Evolutionary conservation across 2,113 vertebrate species (phyloP), one percentile per base, ranked within the genome.

Genomic region (Sminthopsis crassicaudata): DNA sequence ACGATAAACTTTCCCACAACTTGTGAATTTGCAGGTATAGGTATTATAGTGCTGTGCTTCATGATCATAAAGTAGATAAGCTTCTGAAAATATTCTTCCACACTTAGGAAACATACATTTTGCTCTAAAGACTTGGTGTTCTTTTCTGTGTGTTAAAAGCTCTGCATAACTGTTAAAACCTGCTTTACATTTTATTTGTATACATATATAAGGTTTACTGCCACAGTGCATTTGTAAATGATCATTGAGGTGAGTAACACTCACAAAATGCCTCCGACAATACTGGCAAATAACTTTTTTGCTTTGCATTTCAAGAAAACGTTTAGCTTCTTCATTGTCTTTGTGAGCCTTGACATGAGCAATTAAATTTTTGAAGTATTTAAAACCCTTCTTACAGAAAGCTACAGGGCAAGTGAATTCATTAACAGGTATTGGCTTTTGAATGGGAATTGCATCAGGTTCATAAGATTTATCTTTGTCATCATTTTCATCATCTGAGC

Each of bases 1-100:
- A 95, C 99, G 99, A 93, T 99, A 99, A 5, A 99, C 98, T 94
- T 99, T 99, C 27, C 99, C 99, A 94, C 99, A 99, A 95, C 98
- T 99, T 3, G 96, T 96, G 89, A 98, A 97, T 98, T 98, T 99
- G 98, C 99, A 99, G 2, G 99, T 99, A 19, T 99, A 99, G 0
- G 99, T 99, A 96, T 99, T 99, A 97, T 99, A 99, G 98, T 99
- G 99, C 57, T 99, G 99, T 92, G 99, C 99, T 99, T 99, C 99
- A 0, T 99, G 99, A 96, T 99, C 99, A 60, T 99, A 99, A 0
- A 99, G 99, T 97, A 99, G 99, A 95, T 99, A 99, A 26, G 99
- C 99, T 97, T 99, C 99, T 0, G 98, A 99, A 98, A 99, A 99
- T 96, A 99, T 98, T 96, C 99, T 99, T 30, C 99, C 99, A 96